Conservation (phyloP, 1,140 invertebrate species). For the Trichomalopsis sarcophagae region DNA sequence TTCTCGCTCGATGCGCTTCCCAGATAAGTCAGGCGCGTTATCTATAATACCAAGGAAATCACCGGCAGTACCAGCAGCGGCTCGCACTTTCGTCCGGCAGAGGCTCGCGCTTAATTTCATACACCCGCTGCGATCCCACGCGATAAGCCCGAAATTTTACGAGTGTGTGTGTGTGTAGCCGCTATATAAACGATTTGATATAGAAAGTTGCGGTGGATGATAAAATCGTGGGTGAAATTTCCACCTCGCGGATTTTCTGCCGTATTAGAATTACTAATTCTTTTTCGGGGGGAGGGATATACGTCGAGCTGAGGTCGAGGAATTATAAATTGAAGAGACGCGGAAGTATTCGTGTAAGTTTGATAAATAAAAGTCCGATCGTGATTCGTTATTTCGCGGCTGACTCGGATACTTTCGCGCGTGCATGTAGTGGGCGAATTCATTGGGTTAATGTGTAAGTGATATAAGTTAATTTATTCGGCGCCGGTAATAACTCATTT, state of each 20-base stretch:
- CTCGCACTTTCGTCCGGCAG: conserved; percentile 32
- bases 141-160: conserved; percentile 37
- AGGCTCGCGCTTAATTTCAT: conserved; percentile 27
- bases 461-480: conserved; percentile 36
- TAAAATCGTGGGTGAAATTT: conserved; percentile 44
- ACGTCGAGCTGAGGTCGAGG: neutral
- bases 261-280: neutral
- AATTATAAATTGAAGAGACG: conserved; percentile 2
- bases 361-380: neutral
- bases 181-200: conserved; percentile 32
- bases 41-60: conserved; percentile 8
- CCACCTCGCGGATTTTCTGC: neutral
- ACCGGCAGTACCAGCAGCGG: neutral
- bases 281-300: neutral
- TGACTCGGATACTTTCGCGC: neutral
- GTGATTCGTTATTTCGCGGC: neutral
- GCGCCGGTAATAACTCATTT: neutral
- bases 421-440: neutral
- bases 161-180: neutral
- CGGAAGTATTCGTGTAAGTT: neutral
- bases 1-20: neutral
- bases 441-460: conserved; percentile 5
- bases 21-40: neutral
- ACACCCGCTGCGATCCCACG: neutral
- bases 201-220: conserved; percentile 37